phyloP scores from a whole-genome alignment of 2,113 vertebrate species.

The Mormoops blainvillei region DNA sequence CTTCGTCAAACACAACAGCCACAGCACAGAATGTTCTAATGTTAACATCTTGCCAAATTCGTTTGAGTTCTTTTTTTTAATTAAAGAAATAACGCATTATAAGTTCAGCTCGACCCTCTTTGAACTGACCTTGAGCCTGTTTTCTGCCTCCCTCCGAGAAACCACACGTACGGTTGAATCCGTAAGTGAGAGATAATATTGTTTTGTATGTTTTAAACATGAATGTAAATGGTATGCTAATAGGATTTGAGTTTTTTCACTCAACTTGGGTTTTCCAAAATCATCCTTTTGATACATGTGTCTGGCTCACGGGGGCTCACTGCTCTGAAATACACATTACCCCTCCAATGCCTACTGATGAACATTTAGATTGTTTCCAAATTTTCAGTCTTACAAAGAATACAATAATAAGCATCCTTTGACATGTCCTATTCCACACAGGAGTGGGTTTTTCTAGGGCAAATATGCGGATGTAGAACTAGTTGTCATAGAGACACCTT shows the following conservation, averaged over 20 bases:
- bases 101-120: neutral
- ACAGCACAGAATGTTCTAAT: neutral
- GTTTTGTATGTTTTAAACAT: neutral
- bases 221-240: neutral
- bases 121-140: neutral
- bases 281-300: neutral
- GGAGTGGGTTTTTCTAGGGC: neutral
- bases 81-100: constrained; percentile 37
- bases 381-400: neutral
- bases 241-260: neutral
- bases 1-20: neutral
- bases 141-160: neutral
- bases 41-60: neutral
- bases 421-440: neutral
- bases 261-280: neutral
- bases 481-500: neutral
- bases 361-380: neutral
- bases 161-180: neutral
- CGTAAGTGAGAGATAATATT: neutral
- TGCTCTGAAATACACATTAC: neutral
- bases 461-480: neutral
- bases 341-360: neutral
- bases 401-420: neutral
- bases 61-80: constrained; percentile 9
- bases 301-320: neutral